These are phyloP conservation scores for Amblyjoppa fuscipennis DNA, from an alignment of 2,888 invertebrate genomes.

Conservation along the genomic window DNA sequence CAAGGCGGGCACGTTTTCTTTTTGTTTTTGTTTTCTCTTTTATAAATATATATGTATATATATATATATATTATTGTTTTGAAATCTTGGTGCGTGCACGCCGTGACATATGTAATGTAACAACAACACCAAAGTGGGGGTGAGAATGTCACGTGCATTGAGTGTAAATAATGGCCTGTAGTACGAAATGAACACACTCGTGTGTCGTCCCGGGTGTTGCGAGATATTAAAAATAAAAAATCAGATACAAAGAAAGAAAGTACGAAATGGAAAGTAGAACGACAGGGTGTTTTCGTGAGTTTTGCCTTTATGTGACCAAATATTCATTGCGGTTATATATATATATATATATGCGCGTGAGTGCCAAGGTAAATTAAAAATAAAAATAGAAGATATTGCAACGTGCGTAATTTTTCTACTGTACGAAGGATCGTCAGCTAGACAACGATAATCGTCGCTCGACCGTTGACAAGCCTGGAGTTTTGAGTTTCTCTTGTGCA, in stretches of 20 bases:
- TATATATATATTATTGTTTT: background rate
- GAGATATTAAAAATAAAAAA: constrained; percentile 65
- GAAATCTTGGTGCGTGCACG: constrained; percentile 69
- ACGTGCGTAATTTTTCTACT: constrained; percentile 62
- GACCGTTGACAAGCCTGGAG: constrained; percentile 28
- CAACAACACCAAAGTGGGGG: constrained; percentile 68
- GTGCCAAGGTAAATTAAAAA: constrained; percentile 21
- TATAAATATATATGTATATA: constrained; percentile 9
- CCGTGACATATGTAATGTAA: constrained; percentile 65
- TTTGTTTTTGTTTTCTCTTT: constrained; percentile 17
- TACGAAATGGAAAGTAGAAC: constrained; percentile 55
- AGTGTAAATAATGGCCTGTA: constrained; percentile 72
- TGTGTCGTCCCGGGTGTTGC: constrained; percentile 44
- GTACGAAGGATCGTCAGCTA: constrained; percentile 29
- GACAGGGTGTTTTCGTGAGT: constrained; percentile 38
- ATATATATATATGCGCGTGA: constrained; percentile 19
- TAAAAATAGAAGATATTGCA: constrained; percentile 53
- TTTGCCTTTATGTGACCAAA: constrained; percentile 22
- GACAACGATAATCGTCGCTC: constrained; percentile 53
- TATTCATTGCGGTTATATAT: constrained; percentile 36
- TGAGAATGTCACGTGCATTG: constrained; percentile 72
- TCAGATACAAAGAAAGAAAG: constrained; percentile 68
- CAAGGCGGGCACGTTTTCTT: constrained; percentile 41
- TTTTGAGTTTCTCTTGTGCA: constrained; percentile 24
- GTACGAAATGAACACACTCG: constrained; percentile 34